phyloP scores from a whole-genome alignment of 2,888 invertebrate species.

The Xylocampa areola region DNA sequence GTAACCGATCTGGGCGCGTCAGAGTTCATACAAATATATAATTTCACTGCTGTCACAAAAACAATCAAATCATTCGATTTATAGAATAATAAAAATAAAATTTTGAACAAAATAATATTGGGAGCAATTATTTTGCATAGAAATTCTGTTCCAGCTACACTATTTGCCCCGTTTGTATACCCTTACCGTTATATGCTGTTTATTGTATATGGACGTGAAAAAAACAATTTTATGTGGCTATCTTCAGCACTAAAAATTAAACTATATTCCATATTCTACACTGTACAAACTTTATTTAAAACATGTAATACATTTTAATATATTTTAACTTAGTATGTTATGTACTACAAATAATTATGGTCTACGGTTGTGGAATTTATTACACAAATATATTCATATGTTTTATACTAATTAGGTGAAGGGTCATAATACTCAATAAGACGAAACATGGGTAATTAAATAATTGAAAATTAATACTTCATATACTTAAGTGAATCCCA shows the following conservation, averaged over 20 bases:
- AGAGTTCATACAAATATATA: too few species aligned
- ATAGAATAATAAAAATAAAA: too few species aligned
- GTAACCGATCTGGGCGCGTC: too few species aligned
- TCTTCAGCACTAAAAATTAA: slow-evolving; percentile 10
- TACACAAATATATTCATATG: slow-evolving; percentile 4
- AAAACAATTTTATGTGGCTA: too few species aligned
- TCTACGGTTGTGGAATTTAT: slow-evolving; percentile 32
- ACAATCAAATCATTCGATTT: too few species aligned
- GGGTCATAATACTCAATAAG: slow-evolving; percentile 18
- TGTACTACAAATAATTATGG: slow-evolving; percentile 23
- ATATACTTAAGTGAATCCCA: slow-evolving; percentile 32
- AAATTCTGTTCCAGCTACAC: too few species aligned
- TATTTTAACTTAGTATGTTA: slow-evolving; percentile 22
- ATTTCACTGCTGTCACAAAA: too few species aligned
- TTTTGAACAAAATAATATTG: too few species aligned
- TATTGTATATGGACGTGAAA: too few species aligned
- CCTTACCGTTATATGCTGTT: too few species aligned
- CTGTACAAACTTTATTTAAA: slow-evolving; percentile 46
- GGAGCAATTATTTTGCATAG: too few species aligned
- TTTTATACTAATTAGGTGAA: slow-evolving; percentile 24
- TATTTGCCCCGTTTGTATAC: too few species aligned
- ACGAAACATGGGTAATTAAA: neutral
- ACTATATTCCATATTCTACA: slow-evolving; percentile 22
- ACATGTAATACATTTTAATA: slow-evolving; percentile 27
- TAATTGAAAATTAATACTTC: slow-evolving; percentile 30